These are phyloP conservation scores for Halcyon leucocephala DNA, from an alignment of 2,797 vertebrate genomes.

Conservation along the genomic window DNA sequence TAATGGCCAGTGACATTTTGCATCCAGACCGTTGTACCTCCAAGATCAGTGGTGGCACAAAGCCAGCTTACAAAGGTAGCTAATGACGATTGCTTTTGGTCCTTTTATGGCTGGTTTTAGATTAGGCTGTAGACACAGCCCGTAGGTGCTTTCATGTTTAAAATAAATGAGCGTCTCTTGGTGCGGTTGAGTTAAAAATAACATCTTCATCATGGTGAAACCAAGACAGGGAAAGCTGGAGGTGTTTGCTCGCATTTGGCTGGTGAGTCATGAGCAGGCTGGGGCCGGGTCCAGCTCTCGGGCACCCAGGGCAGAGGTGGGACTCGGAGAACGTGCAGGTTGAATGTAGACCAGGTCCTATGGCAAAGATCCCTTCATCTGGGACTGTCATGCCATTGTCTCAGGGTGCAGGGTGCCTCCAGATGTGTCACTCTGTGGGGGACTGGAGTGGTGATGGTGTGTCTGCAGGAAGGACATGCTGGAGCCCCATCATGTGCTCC, in stretches of 20 bases:
- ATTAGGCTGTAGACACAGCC: not conserved
- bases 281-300: fast-evolving
- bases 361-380: fast-evolving
- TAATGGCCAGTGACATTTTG: fast-evolving
- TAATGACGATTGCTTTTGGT: not conserved
- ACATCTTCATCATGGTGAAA: not conserved
- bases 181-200: not conserved
- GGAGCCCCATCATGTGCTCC: fast-evolving
- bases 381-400: fast-evolving
- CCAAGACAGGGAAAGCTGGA: not conserved
- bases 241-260: fast-evolving
- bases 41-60: fast-evolving
- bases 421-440: fast-evolving
- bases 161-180: not conserved
- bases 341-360: fast-evolving
- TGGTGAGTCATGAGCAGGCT: not conserved
- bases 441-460: not conserved
- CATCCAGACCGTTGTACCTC: not conserved
- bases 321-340: fast-evolving
- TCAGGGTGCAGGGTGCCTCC: fast-evolving
- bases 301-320: fast-evolving
- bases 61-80: not conserved
- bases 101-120: not conserved
- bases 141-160: not conserved
- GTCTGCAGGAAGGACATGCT: fast-evolving